Conservation (phyloP, 2,113 vertebrate genomes). For the Leiothrix lutea region DNA sequence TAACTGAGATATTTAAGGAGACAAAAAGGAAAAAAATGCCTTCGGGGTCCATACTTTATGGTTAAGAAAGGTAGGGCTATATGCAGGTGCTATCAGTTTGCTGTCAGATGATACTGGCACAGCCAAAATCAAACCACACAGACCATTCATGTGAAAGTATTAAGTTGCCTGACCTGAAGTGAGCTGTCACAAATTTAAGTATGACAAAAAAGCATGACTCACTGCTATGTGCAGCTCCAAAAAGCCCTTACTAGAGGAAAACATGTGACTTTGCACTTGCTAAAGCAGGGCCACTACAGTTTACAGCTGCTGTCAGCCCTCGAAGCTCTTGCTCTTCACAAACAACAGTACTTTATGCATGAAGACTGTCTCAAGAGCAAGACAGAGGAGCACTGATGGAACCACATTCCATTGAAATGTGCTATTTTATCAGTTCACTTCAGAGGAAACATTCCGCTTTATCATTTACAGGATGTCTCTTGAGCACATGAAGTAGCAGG, state of each 20-base stretch:
- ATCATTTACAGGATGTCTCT: conserved; percentile 15
- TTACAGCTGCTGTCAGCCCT: conserved; percentile 62
- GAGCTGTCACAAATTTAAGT: conserved; percentile 36
- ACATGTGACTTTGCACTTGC: conserved; percentile 63
- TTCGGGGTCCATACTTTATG: neutral
- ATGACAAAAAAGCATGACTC: conserved; percentile 50
- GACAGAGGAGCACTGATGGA: conserved; percentile 55
- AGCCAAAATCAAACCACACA: neutral
- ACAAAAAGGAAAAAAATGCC: neutral
- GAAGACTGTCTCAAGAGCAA: conserved; percentile 64
- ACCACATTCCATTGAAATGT: conserved; percentile 39
- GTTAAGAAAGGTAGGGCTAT: neutral
- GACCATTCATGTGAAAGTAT: neutral
- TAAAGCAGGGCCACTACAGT: conserved; percentile 57
- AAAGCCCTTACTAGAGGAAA: conserved; percentile 55
- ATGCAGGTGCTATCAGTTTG: neutral
- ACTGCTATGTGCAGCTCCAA: neutral
- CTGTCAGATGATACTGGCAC: neutral
- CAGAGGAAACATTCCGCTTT: conserved; percentile 39
- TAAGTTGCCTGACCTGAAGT: neutral
- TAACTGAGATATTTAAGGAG: neutral
- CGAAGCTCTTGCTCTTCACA: conserved; percentile 59
- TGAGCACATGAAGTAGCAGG: conserved; percentile 5
- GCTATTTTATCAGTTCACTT: conserved; percentile 52
- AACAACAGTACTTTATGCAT: conserved; percentile 66